Base-by-base conservation (phyloP, 2,797 vertebrate species). In the Emydoidea blandingii region DNA sequence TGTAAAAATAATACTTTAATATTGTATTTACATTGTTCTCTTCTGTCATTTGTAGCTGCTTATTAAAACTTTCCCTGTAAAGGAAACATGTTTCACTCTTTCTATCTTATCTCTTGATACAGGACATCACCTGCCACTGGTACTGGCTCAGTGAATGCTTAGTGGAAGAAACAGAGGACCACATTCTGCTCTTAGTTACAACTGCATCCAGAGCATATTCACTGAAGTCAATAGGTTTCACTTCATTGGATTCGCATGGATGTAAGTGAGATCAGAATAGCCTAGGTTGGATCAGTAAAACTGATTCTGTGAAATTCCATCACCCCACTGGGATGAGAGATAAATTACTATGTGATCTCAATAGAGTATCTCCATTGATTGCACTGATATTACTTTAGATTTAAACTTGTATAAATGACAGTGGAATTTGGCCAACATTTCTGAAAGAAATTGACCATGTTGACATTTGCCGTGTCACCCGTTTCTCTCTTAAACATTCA, bases 91-190 rank as follows among this genome's bases (percentile, higher is more conserved):
- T 59, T 76, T 56, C 79, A 19, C 56, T 85, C 74, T 49, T 31
- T 72, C 62, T 62, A 44, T 41, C 68, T 27, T 27, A 14, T 25
- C 41, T 25, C 37, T 14, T 44, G 25, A 47, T 68, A 68, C 5
- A 76, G 41, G 37, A 37, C 37, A 76, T 44, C 25, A 44, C 25
- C 72, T 44, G 41, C 41, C 27, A 76, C 44, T 31, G 47, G 47
- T 15, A 47, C 81, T 37, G n/a, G 65, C 85, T 31, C 5, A n/a
- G 6, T 19, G 12, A 85, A 56, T 12, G 1, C 2, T 79, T 62
- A 57, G 50, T 78, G 37, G 14, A 47, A 86, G 92, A 90, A 80
- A 4, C n/a, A 86, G 15, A 91, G 92, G 86, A 59, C 54, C 72
- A 1, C 34, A 37, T 6, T 85, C 0, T 87, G 2, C 15, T 83